phyloP scores from a whole-genome alignment of 1,140 invertebrate genomes.

The Penaeus japonicus region DNA sequence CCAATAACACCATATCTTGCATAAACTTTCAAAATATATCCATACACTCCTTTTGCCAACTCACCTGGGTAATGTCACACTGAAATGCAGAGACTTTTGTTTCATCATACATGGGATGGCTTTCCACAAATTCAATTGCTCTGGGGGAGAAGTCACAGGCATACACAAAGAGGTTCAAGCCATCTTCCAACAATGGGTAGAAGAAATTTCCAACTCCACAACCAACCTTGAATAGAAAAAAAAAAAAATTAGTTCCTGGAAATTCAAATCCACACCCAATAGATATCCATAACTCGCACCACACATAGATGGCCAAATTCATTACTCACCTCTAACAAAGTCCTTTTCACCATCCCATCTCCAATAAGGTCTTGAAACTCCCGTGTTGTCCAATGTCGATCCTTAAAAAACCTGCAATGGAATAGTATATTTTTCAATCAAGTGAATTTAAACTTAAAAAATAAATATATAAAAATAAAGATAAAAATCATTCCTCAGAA shows the following conservation, averaged over 20 bases:
- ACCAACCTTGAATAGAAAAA: slow-evolving; percentile 82
- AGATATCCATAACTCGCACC: no score
- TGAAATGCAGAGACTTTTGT: slow-evolving; percentile 77
- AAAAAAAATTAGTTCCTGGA: not conserved
- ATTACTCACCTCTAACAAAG: slow-evolving; percentile 24
- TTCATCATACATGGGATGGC: slow-evolving; percentile 72
- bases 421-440: slow-evolving; percentile 62
- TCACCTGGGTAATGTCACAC: slow-evolving; percentile 69
- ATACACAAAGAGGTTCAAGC: slow-evolving; percentile 77
- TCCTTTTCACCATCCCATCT: slow-evolving; percentile 60
- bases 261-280: no score
- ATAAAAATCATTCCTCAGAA: not conserved
- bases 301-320: not conserved
- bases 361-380: slow-evolving; percentile 86
- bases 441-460: not conserved
- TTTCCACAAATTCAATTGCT: slow-evolving; percentile 87
- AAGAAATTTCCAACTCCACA: slow-evolving; percentile 98
- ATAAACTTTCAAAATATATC: not conserved
- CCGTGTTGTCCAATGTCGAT: slow-evolving; percentile 94
- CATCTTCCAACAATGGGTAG: slow-evolving; percentile 88
- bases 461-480: not conserved
- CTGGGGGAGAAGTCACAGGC: slow-evolving; percentile 94
- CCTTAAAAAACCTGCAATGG: slow-evolving; percentile 83
- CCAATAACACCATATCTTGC: no score
- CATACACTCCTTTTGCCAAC: slow-evolving; percentile 62